Percentiles rank a stretch among this genome's conserved stretches.
phyloP scores from a whole-genome alignment of 2,113 vertebrate species.

The Hydropotes inermis region DNA sequence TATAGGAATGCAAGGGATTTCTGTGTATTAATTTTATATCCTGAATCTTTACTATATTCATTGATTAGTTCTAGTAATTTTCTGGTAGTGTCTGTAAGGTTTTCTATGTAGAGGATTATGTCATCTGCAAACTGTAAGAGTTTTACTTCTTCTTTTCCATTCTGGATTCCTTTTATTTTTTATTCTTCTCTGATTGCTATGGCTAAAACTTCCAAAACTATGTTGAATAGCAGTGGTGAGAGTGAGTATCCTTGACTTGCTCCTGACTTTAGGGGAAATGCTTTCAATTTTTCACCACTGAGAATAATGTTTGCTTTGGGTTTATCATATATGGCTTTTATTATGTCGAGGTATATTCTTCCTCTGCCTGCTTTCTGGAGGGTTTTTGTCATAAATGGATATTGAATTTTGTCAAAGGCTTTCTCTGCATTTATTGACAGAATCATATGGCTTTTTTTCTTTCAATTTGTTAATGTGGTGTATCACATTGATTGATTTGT shows the following conservation, averaged over 20 bases:
- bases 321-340: not conserved
- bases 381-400: not conserved
- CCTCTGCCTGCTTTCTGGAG: not conserved
- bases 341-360: not conserved
- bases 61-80: not conserved
- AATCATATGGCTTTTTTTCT: not conserved
- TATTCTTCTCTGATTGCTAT: not conserved
- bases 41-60: not conserved
- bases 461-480: not conserved
- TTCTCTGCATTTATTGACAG: not conserved
- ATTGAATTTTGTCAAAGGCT: not conserved
- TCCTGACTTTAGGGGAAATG: not conserved
- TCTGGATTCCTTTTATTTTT: not conserved
- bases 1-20: not conserved
- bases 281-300: not conserved
- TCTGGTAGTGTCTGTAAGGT: not conserved
- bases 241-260: not conserved
- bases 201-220: not conserved
- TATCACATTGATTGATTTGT: not conserved
- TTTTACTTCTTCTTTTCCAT: not conserved
- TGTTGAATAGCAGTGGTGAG: not conserved
- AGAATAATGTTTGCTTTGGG: not conserved
- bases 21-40: not conserved
- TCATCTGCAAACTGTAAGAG: not conserved
- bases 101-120: not conserved